Evolutionary conservation across 2,113 vertebrate genomes (phyloP).

Genomic region (Lepus americanus): DNA sequence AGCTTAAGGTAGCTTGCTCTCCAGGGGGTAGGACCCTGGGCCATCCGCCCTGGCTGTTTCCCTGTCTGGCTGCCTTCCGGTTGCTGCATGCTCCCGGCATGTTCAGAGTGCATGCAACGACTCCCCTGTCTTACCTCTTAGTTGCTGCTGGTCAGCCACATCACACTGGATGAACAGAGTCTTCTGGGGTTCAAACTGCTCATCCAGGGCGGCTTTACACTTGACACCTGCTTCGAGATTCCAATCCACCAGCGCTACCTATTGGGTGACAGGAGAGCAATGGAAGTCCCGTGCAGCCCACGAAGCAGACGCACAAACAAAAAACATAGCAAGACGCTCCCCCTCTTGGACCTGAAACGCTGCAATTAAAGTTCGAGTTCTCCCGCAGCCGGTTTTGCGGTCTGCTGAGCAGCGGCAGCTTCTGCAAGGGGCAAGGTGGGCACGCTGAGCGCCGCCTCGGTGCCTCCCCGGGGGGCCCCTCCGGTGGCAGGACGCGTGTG

Average conservation of each 20-base stretch:
- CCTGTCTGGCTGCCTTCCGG: constrained; percentile 19
- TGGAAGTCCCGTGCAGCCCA: neutral
- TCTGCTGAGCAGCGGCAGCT: neutral
- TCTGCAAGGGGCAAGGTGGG: neutral
- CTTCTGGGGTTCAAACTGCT: constrained; percentile 91
- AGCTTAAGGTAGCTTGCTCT: neutral
- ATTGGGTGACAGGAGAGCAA: neutral
- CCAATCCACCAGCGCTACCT: constrained; percentile 93
- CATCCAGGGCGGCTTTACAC: constrained; percentile 91
- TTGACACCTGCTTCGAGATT: constrained; percentile 90
- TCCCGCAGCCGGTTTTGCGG: neutral
- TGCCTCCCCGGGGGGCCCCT: neutral
- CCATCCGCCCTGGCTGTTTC: neutral
- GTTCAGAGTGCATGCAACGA: neutral
- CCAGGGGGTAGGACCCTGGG: neutral
- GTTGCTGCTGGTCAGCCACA: constrained; percentile 91
- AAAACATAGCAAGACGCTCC: neutral
- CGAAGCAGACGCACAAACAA: neutral
- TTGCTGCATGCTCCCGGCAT: constrained; percentile 1
- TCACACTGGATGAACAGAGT: constrained; percentile 94
- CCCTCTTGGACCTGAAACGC: neutral
- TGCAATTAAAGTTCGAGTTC: neutral
- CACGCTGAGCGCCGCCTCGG: neutral
- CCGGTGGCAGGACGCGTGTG: accelerated
- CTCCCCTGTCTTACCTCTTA: constrained; percentile 90